Conservation (phyloP, 1,140 invertebrate species). For the Samia ricini region DNA sequence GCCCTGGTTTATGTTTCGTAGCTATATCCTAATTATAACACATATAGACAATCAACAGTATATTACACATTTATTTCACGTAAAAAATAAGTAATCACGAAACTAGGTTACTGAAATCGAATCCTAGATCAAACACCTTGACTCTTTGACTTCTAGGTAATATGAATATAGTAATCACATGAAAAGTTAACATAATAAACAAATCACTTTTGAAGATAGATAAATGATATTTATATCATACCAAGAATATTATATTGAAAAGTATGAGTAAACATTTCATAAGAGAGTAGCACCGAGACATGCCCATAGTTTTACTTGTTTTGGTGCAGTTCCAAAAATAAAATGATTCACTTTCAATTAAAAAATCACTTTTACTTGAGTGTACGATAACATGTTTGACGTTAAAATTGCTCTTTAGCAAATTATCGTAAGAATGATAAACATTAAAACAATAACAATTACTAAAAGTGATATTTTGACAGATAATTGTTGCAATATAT, state of each 20-base stretch:
- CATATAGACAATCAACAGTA: not conserved
- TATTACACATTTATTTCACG: not conserved
- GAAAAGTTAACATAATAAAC: not conserved
- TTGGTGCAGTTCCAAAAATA: not conserved
- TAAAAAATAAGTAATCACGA: not conserved
- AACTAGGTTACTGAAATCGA: slow-evolving; percentile 12
- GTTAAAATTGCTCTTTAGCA: not conserved
- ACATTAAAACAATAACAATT: no score
- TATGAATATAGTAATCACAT: not conserved
- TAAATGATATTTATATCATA: slow-evolving; percentile 30
- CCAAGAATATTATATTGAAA: slow-evolving; percentile 63
- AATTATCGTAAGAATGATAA: no score
- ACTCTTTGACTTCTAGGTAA: not conserved
- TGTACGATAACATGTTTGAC: not conserved
- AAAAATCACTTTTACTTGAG: not conserved
- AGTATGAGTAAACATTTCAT: slow-evolving; percentile 68
- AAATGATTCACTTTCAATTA: not conserved
- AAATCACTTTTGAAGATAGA: not conserved
- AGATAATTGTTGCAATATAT: not conserved
- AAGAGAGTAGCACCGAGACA: slow-evolving; percentile 63
- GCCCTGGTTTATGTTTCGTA: not conserved
- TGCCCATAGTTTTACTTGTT: slow-evolving; percentile 37
- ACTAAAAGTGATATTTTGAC: not conserved
- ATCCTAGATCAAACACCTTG: not conserved
- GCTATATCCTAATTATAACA: not conserved